Evolutionary conservation across 2,113 vertebrate species (phyloP).

Genomic region (Callorhinus ursinus): DNA sequence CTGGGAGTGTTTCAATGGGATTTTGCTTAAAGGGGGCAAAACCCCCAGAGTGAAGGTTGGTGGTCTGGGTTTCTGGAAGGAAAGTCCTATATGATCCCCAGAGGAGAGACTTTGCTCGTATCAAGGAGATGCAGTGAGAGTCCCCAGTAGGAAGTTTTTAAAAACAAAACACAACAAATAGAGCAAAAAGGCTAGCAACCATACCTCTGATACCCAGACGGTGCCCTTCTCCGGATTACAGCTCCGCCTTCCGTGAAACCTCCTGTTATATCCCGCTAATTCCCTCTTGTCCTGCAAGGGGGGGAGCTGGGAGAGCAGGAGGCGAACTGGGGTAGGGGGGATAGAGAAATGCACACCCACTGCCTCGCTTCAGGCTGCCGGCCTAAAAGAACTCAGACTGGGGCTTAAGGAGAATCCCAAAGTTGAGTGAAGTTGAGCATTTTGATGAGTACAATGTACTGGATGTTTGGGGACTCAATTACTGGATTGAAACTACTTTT

Average conservation of each 20-base stretch:
- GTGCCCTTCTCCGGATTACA: not conserved
- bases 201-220: not conserved
- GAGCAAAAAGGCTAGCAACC: not conserved
- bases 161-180: not conserved
- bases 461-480: not conserved
- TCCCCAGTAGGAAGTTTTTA: not conserved
- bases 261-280: not conserved
- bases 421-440: not conserved
- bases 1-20: not conserved
- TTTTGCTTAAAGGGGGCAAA: not conserved
- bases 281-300: not conserved
- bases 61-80: not conserved
- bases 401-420: not conserved
- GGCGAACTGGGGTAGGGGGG: not conserved
- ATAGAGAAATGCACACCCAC: accelerated
- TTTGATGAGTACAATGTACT: not conserved
- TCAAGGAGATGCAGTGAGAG: not conserved
- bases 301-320: accelerated
- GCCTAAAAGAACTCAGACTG: not conserved
- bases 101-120: not conserved
- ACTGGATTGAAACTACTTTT: slow-evolving; percentile 26
- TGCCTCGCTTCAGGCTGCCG: not conserved
- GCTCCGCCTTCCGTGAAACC: not conserved
- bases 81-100: not conserved
- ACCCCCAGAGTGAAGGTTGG: not conserved